These are phyloP conservation scores for Conomelus anceps DNA, from an alignment of 2,888 invertebrate genomes.

Conservation along the genomic window DNA sequence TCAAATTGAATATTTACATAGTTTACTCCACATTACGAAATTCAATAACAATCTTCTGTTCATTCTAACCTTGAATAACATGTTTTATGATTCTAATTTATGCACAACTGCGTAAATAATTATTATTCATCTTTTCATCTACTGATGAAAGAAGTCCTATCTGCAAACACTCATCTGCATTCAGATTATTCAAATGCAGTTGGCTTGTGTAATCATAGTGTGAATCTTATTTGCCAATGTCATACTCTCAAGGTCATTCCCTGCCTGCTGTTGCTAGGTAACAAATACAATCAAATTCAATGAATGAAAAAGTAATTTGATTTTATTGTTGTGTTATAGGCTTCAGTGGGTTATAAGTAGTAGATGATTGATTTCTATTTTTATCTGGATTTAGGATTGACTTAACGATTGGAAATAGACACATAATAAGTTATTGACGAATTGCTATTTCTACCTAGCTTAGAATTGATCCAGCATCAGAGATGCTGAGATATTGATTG, in stretches of 20 bases:
- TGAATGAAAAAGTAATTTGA: background rate
- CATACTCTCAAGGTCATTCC: background rate
- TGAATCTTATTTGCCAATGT: background rate
- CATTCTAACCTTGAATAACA: background rate
- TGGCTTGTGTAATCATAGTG: background rate
- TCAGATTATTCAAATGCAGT: background rate
- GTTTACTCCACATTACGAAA: background rate
- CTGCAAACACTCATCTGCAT: background rate
- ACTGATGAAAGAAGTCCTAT: background rate
- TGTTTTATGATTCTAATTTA: background rate
- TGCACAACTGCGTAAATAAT: background rate
- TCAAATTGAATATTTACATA: background rate
- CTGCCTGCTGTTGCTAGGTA: background rate
- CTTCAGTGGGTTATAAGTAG: background rate
- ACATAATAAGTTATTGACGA: too few relatives aligned
- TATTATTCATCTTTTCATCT: background rate
- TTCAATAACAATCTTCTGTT: background rate
- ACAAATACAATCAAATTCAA: background rate
- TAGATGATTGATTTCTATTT: background rate
- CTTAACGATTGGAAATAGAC: too few relatives aligned
- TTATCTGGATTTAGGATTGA: too few relatives aligned
- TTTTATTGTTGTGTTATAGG: background rate
- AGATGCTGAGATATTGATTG: too few relatives aligned
- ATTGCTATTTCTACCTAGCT: too few relatives aligned
- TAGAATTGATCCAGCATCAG: too few relatives aligned